These are phyloP conservation scores for Todiramphus saurophagus DNA, from an alignment of 2,113 vertebrate genomes.

Conservation along the genomic window DNA sequence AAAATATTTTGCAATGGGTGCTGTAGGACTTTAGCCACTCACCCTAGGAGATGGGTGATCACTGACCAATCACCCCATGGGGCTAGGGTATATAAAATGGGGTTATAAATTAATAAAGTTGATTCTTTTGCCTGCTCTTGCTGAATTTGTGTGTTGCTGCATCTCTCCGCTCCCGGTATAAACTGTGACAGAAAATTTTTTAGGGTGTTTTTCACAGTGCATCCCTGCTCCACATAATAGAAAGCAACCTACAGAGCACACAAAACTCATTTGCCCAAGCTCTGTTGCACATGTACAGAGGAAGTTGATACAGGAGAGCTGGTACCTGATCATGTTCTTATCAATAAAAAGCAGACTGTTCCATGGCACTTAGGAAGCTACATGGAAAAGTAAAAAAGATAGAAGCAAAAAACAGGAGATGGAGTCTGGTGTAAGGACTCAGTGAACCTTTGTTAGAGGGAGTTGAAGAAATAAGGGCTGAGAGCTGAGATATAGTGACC, in stretches of 20 bases:
- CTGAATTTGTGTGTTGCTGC: too few relatives aligned
- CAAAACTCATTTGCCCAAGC: rapidly evolving
- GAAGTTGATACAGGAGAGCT: background rate
- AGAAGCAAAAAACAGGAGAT: background rate
- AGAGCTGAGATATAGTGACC: background rate
- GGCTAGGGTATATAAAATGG: too few relatives aligned
- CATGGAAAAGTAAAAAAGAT: background rate
- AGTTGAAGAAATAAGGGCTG: background rate
- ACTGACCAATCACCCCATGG: too few relatives aligned
- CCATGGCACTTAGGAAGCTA: background rate
- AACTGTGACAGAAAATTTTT: too few relatives aligned
- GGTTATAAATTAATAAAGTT: too few relatives aligned
- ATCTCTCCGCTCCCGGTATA: too few relatives aligned
- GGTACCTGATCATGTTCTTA: background rate
- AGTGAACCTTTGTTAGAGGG: background rate
- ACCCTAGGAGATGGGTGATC: too few relatives aligned
- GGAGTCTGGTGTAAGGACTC: background rate
- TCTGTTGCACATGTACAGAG: background rate
- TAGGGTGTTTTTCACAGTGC: background rate
- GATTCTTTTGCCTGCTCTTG: too few relatives aligned
- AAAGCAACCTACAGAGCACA: background rate
- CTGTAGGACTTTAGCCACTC: too few relatives aligned
- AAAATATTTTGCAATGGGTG: too few relatives aligned
- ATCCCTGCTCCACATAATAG: background rate
- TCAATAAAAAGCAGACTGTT: background rate